A percentile compares a stretch with the other conserved stretches of the same genome.
Conservation (phyloP, 2,888 invertebrate genomes). For the Morpho helenor region DNA sequence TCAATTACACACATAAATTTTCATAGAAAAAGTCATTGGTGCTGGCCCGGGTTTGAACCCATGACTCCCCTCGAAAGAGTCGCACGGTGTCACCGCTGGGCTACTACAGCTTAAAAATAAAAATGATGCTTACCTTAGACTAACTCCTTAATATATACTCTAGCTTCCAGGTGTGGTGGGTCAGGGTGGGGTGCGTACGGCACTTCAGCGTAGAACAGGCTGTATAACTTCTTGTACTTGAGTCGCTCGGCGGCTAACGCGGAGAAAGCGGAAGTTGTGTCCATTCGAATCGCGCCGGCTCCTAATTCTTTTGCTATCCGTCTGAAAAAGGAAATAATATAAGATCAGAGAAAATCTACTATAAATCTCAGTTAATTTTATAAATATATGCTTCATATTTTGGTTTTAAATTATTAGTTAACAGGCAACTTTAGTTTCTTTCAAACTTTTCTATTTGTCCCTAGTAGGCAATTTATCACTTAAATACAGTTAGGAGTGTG, state of each 20-base stretch:
- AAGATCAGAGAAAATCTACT: too few relatives aligned
- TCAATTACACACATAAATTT: neutral
- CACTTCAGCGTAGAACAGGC: constrained; percentile 81
- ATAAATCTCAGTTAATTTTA: neutral
- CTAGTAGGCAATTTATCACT: too few relatives aligned
- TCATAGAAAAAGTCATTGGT: neutral
- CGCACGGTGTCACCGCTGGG: too few relatives aligned
- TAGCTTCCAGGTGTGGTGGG: constrained; percentile 80
- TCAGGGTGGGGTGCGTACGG: constrained; percentile 80
- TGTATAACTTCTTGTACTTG: constrained; percentile 84
- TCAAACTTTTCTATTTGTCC: too few relatives aligned
- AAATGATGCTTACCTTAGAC: constrained; percentile 19
- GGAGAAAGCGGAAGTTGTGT: constrained; percentile 88
- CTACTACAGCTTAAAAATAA: too few relatives aligned
- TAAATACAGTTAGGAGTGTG: too few relatives aligned
- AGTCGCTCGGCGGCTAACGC: constrained; percentile 85
- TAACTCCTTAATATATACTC: constrained; percentile 77
- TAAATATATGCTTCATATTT: too few relatives aligned
- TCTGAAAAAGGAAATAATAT: constrained; percentile 49
- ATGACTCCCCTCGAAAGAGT: too few relatives aligned
- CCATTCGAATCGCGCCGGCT: constrained; percentile 82
- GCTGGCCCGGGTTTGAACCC: too few relatives aligned
- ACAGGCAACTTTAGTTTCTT: too few relatives aligned
- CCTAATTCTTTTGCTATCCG: constrained; percentile 77
- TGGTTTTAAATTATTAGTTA: neutral